Evolutionary conservation across 2,888 invertebrate species (phyloP).

Genomic region (Polia nebulosa): DNA sequence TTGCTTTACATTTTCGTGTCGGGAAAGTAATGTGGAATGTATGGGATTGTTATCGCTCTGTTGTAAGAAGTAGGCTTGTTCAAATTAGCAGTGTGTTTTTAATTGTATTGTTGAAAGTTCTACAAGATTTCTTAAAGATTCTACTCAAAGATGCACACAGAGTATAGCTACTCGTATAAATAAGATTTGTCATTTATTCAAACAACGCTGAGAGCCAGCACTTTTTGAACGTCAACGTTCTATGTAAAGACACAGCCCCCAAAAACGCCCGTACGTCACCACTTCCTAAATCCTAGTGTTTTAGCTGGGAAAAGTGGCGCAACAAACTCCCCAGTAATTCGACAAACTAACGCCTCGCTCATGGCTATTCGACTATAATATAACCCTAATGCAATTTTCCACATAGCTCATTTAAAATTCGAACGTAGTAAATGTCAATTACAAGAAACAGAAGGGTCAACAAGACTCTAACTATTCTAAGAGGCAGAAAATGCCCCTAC

Average conservation of each 20-base stretch:
- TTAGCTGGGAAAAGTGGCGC: too few relatives aligned
- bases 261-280: too few relatives aligned
- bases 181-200: too few relatives aligned
- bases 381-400: neutral
- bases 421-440: slow-evolving; percentile 23
- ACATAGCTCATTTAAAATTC: neutral
- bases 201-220: too few relatives aligned
- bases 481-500: slow-evolving; percentile 10
- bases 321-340: too few relatives aligned
- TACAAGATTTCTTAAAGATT: neutral
- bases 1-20: slow-evolving; percentile 46
- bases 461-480: neutral
- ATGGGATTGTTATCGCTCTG: slow-evolving; percentile 27
- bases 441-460: slow-evolving; percentile 27
- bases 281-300: too few relatives aligned
- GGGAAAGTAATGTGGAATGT: slow-evolving; percentile 39
- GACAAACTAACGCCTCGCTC: neutral
- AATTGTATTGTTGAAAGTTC: neutral
- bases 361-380: neutral
- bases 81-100: neutral
- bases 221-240: too few relatives aligned
- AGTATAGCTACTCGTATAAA: too few relatives aligned
- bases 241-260: too few relatives aligned
- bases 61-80: neutral
- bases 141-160: neutral